A percentile compares a stretch with the other conserved stretches of the same genome.
Conservation (phyloP, 2,113 vertebrate species). For the Macquaria australasica region DNA sequence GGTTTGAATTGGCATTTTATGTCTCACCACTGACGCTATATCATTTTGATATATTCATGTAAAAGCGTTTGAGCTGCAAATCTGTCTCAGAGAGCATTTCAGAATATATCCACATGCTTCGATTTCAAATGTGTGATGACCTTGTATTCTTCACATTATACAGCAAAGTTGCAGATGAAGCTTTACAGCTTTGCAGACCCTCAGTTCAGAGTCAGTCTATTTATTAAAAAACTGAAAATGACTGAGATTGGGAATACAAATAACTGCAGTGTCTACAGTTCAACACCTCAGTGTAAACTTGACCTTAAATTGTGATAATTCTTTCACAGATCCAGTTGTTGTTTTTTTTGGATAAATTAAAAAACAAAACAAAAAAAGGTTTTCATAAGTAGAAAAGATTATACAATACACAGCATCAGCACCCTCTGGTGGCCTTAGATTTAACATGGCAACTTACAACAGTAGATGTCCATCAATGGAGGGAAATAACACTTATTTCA, state of each 20-base stretch:
- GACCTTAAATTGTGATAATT: not conserved
- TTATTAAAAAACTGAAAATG: not conserved
- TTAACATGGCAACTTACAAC: not conserved
- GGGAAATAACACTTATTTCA: not conserved
- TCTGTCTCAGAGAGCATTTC: not conserved
- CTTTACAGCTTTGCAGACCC: not conserved
- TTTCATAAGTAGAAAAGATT: not conserved
- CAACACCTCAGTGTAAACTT: not conserved
- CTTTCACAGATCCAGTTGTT: not conserved
- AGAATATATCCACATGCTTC: not conserved
- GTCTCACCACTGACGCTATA: not conserved
- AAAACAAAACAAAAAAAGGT: not conserved
- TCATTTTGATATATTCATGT: not conserved
- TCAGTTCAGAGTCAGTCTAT: not conserved
- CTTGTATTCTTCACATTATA: not conserved
- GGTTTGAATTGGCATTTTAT: not conserved
- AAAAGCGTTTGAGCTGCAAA: not conserved
- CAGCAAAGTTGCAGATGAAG: not conserved
- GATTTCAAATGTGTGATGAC: not conserved
- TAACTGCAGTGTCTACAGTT: not conserved
- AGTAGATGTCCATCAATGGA: not conserved
- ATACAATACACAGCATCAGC: not conserved
- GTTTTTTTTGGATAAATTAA: not conserved
- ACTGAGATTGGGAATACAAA: not conserved
- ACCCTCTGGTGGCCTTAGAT: conserved; percentile 52